These are phyloP conservation scores for Theonella swinhoei DNA, from an alignment of 37 sponge, comb jelly and placozoan species.

Conservation along the genomic window DNA sequence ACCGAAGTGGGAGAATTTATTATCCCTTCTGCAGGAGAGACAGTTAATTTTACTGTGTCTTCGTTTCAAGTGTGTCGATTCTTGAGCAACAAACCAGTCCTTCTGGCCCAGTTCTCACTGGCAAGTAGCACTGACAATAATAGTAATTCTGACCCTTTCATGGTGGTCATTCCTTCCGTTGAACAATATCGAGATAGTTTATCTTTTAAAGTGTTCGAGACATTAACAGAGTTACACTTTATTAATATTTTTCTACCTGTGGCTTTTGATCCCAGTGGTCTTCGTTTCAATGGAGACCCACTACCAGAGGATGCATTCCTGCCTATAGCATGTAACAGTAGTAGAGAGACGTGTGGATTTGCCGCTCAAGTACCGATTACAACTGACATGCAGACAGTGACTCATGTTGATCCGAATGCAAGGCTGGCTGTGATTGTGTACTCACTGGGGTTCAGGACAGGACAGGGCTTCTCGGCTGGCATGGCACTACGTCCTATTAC, in stretches of 20 bases:
- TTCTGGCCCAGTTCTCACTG: conserved; percentile 39
- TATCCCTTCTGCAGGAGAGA: conserved; percentile 20
- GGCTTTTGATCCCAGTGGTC: not conserved
- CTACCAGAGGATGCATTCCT: not conserved
- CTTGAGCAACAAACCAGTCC: conserved; percentile 23
- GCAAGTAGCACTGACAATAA: conserved; percentile 43
- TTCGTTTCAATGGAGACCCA: conserved; percentile 9
- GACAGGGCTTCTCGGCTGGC: conserved; percentile 22
- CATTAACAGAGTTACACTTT: not conserved
- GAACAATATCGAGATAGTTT: conserved; percentile 47
- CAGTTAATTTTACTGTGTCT: not conserved
- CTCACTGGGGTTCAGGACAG: not conserved
- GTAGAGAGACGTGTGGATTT: conserved; percentile 12
- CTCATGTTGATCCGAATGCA: conserved; percentile 3
- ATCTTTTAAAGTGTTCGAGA: not conserved
- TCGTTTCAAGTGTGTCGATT: conserved; percentile 8
- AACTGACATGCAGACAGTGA: not conserved
- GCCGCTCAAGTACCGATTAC: conserved; percentile 10
- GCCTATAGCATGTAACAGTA: not conserved
- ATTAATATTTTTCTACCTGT: conserved; percentile 34
- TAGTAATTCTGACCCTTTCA: conserved; percentile 31
- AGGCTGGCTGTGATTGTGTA: conserved; percentile 15
- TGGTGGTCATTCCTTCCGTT: conserved; percentile 50
- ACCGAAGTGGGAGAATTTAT: too few species aligned
- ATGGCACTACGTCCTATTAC: conserved; percentile 32